A percentile compares a stretch with the other conserved stretches of the same genome.
Conservation (phyloP, 2,113 vertebrate genomes). For the Thermophis baileyi region DNA sequence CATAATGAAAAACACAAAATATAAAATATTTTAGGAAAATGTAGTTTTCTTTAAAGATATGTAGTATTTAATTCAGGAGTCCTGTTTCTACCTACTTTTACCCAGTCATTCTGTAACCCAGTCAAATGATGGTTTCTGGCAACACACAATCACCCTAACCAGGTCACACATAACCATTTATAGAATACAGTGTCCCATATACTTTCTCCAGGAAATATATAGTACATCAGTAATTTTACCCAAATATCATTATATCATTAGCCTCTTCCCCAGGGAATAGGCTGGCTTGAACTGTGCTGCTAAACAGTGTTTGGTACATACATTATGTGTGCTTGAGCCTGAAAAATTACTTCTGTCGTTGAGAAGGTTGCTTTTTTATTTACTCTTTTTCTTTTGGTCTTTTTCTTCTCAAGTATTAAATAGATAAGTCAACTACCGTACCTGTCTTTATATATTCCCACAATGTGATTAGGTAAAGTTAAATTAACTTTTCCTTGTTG, state of each 20-base stretch:
- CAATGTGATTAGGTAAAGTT: background rate
- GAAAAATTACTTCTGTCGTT: background rate
- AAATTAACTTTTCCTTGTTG: background rate
- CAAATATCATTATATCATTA: background rate
- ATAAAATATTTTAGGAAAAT: constrained; percentile 45
- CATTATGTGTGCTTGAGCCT: background rate
- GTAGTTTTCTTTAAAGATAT: constrained; percentile 38
- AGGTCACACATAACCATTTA: background rate
- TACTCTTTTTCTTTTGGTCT: background rate
- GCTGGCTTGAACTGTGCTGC: background rate
- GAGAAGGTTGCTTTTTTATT: background rate
- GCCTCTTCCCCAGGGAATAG: background rate
- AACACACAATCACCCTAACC: background rate
- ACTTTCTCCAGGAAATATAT: background rate
- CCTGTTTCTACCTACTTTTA: background rate
- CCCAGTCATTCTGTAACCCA: background rate
- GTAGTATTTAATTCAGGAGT: constrained; percentile 9
- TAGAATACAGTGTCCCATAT: background rate
- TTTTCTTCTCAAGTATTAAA: background rate
- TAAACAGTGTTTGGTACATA: background rate
- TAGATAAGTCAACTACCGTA: background rate
- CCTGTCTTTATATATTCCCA: background rate
- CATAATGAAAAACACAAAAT: constrained; percentile 23
- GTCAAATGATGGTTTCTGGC: background rate
- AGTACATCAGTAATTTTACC: background rate